Evolutionary conservation across 2,888 invertebrate species (phyloP).

Genomic region (Dexiosoma caninum): DNA sequence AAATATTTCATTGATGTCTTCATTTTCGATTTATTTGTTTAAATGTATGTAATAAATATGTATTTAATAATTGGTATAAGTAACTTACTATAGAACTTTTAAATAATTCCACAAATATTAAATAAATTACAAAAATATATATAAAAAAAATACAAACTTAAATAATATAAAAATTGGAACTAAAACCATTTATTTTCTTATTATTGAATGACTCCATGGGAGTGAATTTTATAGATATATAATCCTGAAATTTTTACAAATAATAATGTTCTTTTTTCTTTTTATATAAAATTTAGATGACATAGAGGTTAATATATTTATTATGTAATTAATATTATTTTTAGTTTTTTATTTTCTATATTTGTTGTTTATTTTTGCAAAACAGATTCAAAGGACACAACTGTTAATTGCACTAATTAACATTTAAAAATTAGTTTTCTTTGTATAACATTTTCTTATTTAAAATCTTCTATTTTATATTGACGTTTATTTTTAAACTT

Average conservation of each 20-base stretch:
- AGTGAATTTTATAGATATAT: slow-evolving; percentile 39
- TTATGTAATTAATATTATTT: too few relatives aligned
- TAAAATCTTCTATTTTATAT: not conserved
- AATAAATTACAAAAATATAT: slow-evolving; percentile 22
- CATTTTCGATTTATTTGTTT: slow-evolving; percentile 16
- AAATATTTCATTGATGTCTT: not conserved
- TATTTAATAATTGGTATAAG: slow-evolving; percentile 43
- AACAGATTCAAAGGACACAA: slow-evolving; percentile 29
- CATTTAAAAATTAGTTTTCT: slow-evolving; percentile 33
- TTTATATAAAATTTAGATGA: not conserved
- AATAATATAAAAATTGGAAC: slow-evolving; percentile 44
- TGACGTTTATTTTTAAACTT: slow-evolving; percentile 4
- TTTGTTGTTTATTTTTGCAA: not conserved
- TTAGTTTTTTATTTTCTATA: not conserved
- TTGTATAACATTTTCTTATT: slow-evolving; percentile 6
- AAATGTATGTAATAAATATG: slow-evolving; percentile 58
- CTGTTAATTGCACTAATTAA: slow-evolving; percentile 44
- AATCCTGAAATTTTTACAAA: not conserved
- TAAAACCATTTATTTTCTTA: slow-evolving; percentile 40
- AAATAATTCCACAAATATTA: not conserved
- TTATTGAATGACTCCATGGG: slow-evolving; percentile 55
- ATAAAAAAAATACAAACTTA: not conserved
- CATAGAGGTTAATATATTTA: not conserved
- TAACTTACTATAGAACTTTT: slow-evolving; percentile 36
- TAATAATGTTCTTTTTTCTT: not conserved